Evolutionary conservation across 2,113 vertebrate species (phyloP), one percentile per base, ranked within the genome.

Genomic region (Sinocyclocheilus maitianheensis): DNA sequence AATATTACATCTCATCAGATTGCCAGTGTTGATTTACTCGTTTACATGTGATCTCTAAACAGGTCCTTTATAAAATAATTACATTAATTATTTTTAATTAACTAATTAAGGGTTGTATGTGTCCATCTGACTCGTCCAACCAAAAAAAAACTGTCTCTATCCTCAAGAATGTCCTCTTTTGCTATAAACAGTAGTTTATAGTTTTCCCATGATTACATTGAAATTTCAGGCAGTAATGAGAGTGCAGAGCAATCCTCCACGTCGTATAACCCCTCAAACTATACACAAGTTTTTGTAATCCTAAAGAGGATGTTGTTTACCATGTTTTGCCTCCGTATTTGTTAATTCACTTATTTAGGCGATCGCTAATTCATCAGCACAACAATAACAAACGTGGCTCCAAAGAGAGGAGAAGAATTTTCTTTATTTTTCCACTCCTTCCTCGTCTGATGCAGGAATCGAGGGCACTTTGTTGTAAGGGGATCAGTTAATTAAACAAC

Each of bases 401-500:
- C 85, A 83, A 74, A 77, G 79, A 67, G 51, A 71, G 80, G 60
- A 14, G 30, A 75, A 69, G n/a, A 48, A 58, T 22, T 53, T 84
- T 67, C 18, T 72, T 71, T 83, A 20, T 82, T 60, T 84, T 60
- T 76, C 75, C 78, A 53, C 83, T 85, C 13, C 60, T 87, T 84
- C 62, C 84, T 84, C 67, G 22, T 86, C 60, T 77, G 79, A 86
- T 77, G 86, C 65, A 79, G 65, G 87, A 89, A 89, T 86, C 83
- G 79, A 86, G 90, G 92, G 91, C 85, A 91, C 89, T 92, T 89
- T 92, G 88, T 91, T 92, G 91, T 92, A 89, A 87, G 74, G 88
- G 88, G 90, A 92, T 88, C 89, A 89, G 90, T 92, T 94, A 93
- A 93, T 94, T 92, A 93, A 91, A 92, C 89, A 83, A 87, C 89